Conservation (phyloP, 2,113 vertebrate genomes). For the Sapajus apella region DNA sequence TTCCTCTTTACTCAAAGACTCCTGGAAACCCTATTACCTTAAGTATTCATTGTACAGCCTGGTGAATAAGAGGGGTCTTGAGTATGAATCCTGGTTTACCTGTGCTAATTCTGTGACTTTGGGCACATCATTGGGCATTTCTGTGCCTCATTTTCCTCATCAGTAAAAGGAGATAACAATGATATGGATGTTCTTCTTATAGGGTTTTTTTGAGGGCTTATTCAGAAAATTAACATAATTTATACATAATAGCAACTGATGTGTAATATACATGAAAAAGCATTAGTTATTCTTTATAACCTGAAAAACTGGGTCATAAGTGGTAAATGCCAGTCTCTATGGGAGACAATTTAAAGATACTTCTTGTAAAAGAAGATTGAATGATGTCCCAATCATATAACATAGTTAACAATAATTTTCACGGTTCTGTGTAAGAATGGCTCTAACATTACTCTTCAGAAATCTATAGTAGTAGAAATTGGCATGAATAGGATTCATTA, state of each 20-base stretch:
- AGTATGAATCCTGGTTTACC: not conserved
- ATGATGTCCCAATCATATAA: not conserved
- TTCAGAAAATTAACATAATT: not conserved
- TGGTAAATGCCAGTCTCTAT: not conserved
- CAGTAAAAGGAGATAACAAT: not conserved
- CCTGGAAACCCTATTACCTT: not conserved
- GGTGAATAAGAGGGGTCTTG: not conserved
- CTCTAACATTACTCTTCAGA: not conserved
- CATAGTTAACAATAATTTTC: not conserved
- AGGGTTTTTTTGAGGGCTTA: not conserved
- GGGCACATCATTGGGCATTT: not conserved
- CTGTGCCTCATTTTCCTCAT: not conserved
- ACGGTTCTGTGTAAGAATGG: not conserved
- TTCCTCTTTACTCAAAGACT: not conserved
- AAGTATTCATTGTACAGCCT: not conserved
- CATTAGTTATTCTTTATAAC: not conserved
- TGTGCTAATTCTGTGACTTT: not conserved
- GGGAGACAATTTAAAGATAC: not conserved
- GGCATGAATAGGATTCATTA: not conserved
- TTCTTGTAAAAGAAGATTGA: not conserved
- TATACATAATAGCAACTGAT: not conserved
- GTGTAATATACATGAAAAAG: not conserved
- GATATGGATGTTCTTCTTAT: not conserved
- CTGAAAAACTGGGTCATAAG: not conserved
- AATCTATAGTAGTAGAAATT: not conserved